A percentile compares a stretch with the other conserved stretches of the same genome.
Conservation (phyloP, 2,113 vertebrate species). For the Zeus faber region DNA sequence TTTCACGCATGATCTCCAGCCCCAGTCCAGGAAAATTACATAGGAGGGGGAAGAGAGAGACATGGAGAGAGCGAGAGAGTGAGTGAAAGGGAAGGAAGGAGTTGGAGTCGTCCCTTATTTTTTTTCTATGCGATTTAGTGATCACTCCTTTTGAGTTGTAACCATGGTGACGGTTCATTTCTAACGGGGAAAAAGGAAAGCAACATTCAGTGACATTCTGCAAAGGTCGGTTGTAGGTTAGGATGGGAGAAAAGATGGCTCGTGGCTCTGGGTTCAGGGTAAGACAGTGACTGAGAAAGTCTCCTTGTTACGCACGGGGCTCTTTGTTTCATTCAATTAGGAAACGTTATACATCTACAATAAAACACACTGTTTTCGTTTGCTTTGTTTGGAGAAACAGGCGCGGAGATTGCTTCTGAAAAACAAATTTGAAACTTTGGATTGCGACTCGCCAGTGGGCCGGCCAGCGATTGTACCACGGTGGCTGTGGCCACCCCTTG, state of each 20-base stretch:
- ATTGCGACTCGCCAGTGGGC: background rate
- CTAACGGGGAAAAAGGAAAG: constrained; percentile 1
- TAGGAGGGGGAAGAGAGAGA: constrained; percentile 49
- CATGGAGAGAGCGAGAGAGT: constrained; percentile 24
- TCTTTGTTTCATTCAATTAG: too few species aligned
- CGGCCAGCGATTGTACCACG: background rate
- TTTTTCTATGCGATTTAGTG: constrained; percentile 56
- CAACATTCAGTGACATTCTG: background rate
- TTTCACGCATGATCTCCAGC: constrained; percentile 75
- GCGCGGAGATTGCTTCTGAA: too few species aligned
- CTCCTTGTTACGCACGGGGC: too few species aligned
- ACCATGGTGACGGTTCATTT: constrained; percentile 51
- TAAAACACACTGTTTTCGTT: too few species aligned
- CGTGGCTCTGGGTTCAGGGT: too few species aligned
- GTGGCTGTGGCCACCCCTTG: too few species aligned
- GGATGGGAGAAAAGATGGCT: background rate
- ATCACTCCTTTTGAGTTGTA: constrained; percentile 61
- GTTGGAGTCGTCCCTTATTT: constrained; percentile 17
- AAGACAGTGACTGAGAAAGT: too few species aligned
- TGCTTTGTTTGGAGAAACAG: too few species aligned
- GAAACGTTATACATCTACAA: too few species aligned
- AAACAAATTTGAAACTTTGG: too few species aligned
- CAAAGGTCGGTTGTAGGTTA: too few species aligned
- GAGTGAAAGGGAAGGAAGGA: background rate
- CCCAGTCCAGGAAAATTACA: constrained; percentile 65